These are phyloP conservation scores for Pogonophryne albipinna DNA, from an alignment of 2,797 vertebrate species.

Conservation along the genomic window DNA sequence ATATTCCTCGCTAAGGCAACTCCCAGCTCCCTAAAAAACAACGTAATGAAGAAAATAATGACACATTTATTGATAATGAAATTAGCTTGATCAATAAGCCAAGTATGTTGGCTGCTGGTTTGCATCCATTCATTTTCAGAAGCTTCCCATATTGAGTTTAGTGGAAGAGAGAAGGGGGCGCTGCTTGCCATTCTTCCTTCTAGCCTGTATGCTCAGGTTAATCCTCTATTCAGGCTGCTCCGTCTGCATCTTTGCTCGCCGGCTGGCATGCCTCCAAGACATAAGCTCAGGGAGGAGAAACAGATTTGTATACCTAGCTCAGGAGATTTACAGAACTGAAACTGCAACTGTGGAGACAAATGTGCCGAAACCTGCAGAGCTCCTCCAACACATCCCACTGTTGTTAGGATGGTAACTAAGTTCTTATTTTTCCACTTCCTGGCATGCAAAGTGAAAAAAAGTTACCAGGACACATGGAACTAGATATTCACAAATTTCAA, in stretches of 20 bases:
- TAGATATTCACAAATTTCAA: conserved; percentile 15
- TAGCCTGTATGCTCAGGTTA: conserved; percentile 67
- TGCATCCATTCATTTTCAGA: conserved; percentile 1
- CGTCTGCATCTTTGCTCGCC: conserved; percentile 59
- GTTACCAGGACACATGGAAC: neutral
- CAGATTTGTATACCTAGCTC: conserved; percentile 33
- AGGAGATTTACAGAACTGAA: conserved; percentile 45
- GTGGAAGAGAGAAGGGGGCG: neutral
- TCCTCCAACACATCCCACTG: conserved; percentile 11
- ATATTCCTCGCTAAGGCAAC: too few relatives aligned
- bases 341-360: conserved; percentile 36
- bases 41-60: neutral
- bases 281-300: conserved; percentile 22
- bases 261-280: conserved; percentile 56
- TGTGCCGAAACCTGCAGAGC: conserved; percentile 33
- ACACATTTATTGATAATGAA: neutral
- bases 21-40: too few relatives aligned
- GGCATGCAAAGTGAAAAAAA: neutral
- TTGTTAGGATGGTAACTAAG: neutral
- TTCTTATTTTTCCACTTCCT: neutral
- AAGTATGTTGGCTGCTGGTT: neutral
- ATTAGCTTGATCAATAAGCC: neutral
- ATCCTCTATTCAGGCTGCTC: conserved; percentile 68
- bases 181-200: conserved; percentile 43
- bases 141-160: conserved; percentile 27